phyloP scores from a whole-genome alignment of 2,888 invertebrate species.

The Noctua fimbriata region DNA sequence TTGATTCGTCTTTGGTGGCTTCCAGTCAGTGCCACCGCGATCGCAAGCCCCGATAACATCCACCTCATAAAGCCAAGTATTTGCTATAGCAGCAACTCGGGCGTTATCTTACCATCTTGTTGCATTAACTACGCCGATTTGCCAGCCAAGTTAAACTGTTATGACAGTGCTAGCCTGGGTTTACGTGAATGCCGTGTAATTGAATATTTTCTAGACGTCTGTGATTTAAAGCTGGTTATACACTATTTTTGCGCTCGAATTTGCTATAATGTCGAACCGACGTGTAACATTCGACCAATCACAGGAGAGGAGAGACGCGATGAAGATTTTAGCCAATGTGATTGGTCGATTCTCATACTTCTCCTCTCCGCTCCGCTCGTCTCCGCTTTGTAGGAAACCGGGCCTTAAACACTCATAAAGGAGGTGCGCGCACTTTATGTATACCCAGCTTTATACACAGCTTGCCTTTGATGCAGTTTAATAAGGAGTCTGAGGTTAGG shows the following conservation, averaged over 20 bases:
- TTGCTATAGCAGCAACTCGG: slow-evolving; percentile 46
- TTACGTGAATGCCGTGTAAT: slow-evolving; percentile 57
- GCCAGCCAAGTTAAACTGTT: slow-evolving; percentile 58
- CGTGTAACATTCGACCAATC: background rate
- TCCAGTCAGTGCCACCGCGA: slow-evolving; percentile 51
- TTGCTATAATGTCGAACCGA: too few species aligned
- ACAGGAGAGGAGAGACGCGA: background rate
- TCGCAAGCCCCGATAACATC: slow-evolving; percentile 53
- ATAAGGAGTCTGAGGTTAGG: slow-evolving; percentile 43
- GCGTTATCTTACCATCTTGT: slow-evolving; percentile 64
- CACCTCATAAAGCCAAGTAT: slow-evolving; percentile 58
- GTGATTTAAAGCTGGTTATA: slow-evolving; percentile 9
- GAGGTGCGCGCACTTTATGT: background rate
- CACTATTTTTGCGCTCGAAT: background rate
- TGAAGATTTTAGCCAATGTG: background rate
- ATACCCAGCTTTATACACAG: slow-evolving; percentile 14
- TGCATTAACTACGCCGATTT: slow-evolving; percentile 66
- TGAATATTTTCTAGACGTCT: slow-evolving; percentile 57
- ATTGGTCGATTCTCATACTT: background rate
- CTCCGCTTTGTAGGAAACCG: background rate
- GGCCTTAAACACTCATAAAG: background rate
- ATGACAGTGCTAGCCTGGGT: slow-evolving; percentile 47
- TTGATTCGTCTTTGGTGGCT: slow-evolving; percentile 59
- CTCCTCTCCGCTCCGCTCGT: background rate
- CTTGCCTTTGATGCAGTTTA: slow-evolving; percentile 35